A percentile compares a stretch with the other conserved stretches of the same genome.
phyloP scores from a whole-genome alignment of 1,140 invertebrate species.

The Hycleus cichorii region DNA sequence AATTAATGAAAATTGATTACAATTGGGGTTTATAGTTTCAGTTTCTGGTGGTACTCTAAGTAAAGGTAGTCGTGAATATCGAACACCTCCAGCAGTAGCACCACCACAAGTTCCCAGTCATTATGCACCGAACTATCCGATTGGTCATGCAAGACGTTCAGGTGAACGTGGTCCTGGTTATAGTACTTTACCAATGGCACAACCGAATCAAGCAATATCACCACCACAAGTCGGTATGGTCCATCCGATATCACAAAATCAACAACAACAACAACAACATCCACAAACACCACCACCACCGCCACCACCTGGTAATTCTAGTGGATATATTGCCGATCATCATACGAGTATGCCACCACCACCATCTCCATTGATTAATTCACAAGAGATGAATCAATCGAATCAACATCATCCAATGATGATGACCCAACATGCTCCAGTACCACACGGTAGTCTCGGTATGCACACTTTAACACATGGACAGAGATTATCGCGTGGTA shows the following conservation, averaged over 20 bases:
- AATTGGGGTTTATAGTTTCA: constrained; percentile 21
- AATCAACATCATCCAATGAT: constrained; percentile 33
- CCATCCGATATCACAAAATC: constrained; percentile 57
- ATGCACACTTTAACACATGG: constrained; percentile 49
- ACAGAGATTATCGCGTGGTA: constrained; percentile 34
- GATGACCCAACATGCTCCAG: constrained; percentile 36
- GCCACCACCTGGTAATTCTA: constrained; percentile 42
- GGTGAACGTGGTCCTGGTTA: constrained; percentile 72
- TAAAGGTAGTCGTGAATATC: constrained; percentile 63
- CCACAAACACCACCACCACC: constrained; percentile 58
- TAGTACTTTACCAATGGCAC: constrained; percentile 64
- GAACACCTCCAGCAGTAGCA: constrained; percentile 88
- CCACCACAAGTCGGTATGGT: constrained; percentile 58
- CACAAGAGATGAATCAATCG: constrained; percentile 41
- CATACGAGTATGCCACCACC: constrained; percentile 72
- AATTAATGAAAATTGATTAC: neutral
- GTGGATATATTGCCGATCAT: constrained; percentile 49
- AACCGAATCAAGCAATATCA: constrained; percentile 50
- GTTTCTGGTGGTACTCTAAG: constrained; percentile 39
- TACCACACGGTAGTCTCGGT: constrained; percentile 37
- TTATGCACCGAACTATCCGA: constrained; percentile 89
- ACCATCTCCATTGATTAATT: constrained; percentile 64
- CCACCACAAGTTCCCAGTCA: constrained; percentile 92
- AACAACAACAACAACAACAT: constrained; percentile 54
- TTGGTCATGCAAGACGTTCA: constrained; percentile 63